Evolutionary conservation across 1,140 invertebrate species (phyloP), one percentile per base, ranked within the genome.

Genomic region (Drosophila baimaii): DNA sequence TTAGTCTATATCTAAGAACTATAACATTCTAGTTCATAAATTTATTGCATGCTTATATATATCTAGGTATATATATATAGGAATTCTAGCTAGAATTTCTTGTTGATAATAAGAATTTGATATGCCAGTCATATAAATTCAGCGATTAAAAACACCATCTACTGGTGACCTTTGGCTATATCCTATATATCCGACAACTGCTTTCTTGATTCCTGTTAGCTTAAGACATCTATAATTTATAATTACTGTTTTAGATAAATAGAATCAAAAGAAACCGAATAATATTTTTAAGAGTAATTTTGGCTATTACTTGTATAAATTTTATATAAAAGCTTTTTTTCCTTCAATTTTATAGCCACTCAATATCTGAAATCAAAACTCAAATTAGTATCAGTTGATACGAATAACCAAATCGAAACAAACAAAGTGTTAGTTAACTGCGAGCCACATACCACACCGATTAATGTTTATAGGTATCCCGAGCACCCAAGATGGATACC

Each of bases 261-360:
- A 59, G 35, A 41, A n/a, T n/a, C n/a, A n/a, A 41, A 21, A 15
- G 15, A 49, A 47, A 52, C 3, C 31, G 15, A 44, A 23, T 29
- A 17, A 4, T 70, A 71, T 8, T 37, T 25, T 41, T 76, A 57
- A 76, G 62, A 43, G 29, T 69, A 49, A 44, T 33, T 52, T 64
- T 73, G 72, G 43, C 43, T 54, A 17, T 43, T 52, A 51, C 31
- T 49, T 79, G 44, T 47, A 37, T 56, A 69, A 63, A 66, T 75
- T 76, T 76, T 9, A 63, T 68, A 82, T 75, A 85, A 78, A 82
- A 49, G 56, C 73, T 68, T 82, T 81, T 85, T 79, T 72, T 77
- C 82, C 82, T 88, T 88, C 76, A 86, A 88, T 86, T 86, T 84
- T 86, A 86, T 86, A 86, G 82, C 83, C 56, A 62, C 47, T 54